Base-by-base conservation (phyloP, 2,113 vertebrate species). In the Gopherus evgoodei region DNA sequence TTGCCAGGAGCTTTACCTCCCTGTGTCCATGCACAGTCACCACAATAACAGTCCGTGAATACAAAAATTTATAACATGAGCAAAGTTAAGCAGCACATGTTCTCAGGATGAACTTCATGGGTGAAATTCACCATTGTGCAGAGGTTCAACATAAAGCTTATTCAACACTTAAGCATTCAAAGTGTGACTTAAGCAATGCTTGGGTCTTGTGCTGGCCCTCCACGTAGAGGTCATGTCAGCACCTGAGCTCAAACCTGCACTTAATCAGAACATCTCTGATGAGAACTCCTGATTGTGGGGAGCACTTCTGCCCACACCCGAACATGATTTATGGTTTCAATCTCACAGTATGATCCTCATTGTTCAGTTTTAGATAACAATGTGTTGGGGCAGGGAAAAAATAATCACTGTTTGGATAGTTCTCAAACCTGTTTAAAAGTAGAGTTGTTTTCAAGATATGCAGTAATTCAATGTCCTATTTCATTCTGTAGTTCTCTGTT, bases 401-500 rank as follows among this genome's bases (percentile, higher is more conserved):
- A 54, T 3, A 76, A 86, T 90, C 42, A 27, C 42, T 89, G 86
- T 76, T 96, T 17, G 4, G 90, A 84, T 86, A 50, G 27, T 72
- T 90, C 91, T 95, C 91, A 91, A 93, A 83, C n/a, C 50, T 88
- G 88, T 81, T 91, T 93, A 59, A 52, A 97, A 93, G 84, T 47
- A 27, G 94, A 88, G 81, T 90, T 94, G 89, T 86, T 95, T 95
- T 91, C 79, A 90, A 90, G 75, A 93, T 96, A 94, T 83, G 59
- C 80, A 57, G 52, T 72, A 82, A 69, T 38, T 17, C 35, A 83
- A 47, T 87, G 93, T 91, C 96, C 94, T 96, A 95, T 96, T 97
- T 97, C 89, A 93, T 97, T 84, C 96, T 94, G 95, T 92, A 93
- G 93, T 95, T 96, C 96, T 69, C 50, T 91, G 89, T 86, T 93